Evolutionary conservation across 1,140 invertebrate species (phyloP), one percentile per base, ranked within the genome.

Genomic region (Drepana arcuata): DNA sequence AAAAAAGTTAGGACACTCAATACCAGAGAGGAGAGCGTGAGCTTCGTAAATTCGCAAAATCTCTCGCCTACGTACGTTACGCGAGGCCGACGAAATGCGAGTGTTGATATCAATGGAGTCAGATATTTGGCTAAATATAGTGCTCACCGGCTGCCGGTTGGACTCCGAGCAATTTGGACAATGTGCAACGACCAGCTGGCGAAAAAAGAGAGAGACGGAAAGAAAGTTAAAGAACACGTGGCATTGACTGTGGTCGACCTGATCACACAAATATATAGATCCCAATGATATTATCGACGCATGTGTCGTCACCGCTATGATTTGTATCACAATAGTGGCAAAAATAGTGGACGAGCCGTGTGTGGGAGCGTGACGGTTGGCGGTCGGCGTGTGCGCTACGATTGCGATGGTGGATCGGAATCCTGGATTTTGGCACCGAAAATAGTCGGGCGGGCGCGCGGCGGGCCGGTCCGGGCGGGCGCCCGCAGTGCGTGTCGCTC

Each of bases 371-470:
- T 55, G 62, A 64, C 49, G 44, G 42, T 26, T 29, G 42, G 40
- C 40, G 41, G 37, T 49, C 34, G 44, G 34, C 28, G 18, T 39
- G 48, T 61, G 42, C 45, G 44, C 47, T 48, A 41, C 59, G 57
- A 60, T 61, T 51, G 51, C 55, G 50, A 60, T 55, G 58, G 55
- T 50, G 55, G 55, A 64, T 74, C 48, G 68, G 66, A 74, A 74
- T 78, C 69, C 60, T 71, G 68, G 64, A 77, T 77, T 81, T 77
- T 79, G 77, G 70, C 77, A 70, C 77, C 77, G 66, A 81, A 81
- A 81, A 81, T 81, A 81, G 77, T 69, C 59, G 54, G 60, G 67
- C 68, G 73, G 71, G 67, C 66, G 70, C 58, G 69, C 64, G 61
- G 62, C 44, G 47, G 44, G 43, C 39, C 41, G 54, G 52, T 59